Evolutionary conservation across 2,888 invertebrate species (phyloP), one percentile per base, ranked within the genome.

Genomic region (Melanotus villosus): DNA sequence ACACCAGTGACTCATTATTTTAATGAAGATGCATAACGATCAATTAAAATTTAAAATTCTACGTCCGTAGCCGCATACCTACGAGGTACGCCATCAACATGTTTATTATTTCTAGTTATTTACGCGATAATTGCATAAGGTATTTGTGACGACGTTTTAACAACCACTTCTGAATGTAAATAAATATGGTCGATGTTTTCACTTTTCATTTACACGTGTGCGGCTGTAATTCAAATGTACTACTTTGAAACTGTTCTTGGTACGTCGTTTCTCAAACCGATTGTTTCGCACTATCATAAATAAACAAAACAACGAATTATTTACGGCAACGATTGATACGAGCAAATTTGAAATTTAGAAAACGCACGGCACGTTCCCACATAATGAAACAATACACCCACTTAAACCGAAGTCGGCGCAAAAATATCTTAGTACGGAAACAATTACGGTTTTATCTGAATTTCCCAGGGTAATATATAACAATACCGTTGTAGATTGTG

Each of bases 41-140:
- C 54, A 58, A 63, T 62, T 56, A 68, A 54, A 66, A 66, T 60
- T 66, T 60, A 36, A 57, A 65, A 58, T 65, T 50, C 34, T 12
- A 23, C 19, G 12, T 45, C 34, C 36, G 41, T 30, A 64, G 18
- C 50, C 45, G 57, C 65, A 65, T 65, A 50, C 65, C 58, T 50
- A 18, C 21, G 21, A 65, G 23, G 50, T 38, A 41, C n/a, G 26
- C 18, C 57, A 18, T 58, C 56, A 16, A 58, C 36, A 41, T 26
- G 38, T 41, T 58, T 38, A 41, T 23, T 41, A 19, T 18, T 36
- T 34, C 32, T 12, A 2, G 12, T 56, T 56, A 56, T 38, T 54
- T 19, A 12, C 18, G 36, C 9, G 18, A 21, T 16, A 56, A 54
- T 54, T 54, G 34, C 23, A 54, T 12, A 36, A 54, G 19, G 32